A percentile compares a stretch with the other conserved stretches of the same genome.
These are phyloP conservation scores for Strix aluco DNA, from an alignment of 2,113 vertebrate genomes.

Conservation along the genomic window DNA sequence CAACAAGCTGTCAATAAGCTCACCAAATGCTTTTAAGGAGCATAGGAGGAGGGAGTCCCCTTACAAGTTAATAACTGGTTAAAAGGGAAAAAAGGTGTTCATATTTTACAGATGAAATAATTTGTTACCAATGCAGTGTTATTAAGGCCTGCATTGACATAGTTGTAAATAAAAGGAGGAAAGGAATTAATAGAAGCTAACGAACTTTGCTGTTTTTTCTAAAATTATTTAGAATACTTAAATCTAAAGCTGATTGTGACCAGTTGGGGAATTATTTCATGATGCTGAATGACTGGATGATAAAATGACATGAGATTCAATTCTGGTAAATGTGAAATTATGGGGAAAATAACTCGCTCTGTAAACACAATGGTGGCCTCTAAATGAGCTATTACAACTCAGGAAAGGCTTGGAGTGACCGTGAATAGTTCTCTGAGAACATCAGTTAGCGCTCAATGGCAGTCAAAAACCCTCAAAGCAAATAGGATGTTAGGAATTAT, in stretches of 20 bases:
- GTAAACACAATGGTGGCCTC: conserved; percentile 36
- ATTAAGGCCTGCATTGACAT: not conserved
- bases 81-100: not conserved
- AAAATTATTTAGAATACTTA: not conserved
- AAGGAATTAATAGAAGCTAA: not conserved
- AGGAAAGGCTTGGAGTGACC: conserved; percentile 15
- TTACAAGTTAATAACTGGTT: not conserved
- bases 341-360: not conserved
- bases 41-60: not conserved
- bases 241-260: not conserved
- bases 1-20: not conserved
- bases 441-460: conserved; percentile 19
- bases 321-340: conserved; percentile 43
- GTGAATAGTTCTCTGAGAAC: conserved; percentile 31
- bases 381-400: conserved; percentile 39
- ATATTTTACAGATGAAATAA: not conserved
- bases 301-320: not conserved
- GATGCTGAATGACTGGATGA: not conserved
- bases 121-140: not conserved
- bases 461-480: conserved; percentile 32
- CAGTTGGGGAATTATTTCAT: conserved; percentile 9
- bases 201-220: not conserved
- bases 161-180: not conserved
- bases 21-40: not conserved
- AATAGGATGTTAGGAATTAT: conserved; percentile 39